phyloP scores from a whole-genome alignment of 2,797 vertebrate species.

The Etheostoma nigrum region DNA sequence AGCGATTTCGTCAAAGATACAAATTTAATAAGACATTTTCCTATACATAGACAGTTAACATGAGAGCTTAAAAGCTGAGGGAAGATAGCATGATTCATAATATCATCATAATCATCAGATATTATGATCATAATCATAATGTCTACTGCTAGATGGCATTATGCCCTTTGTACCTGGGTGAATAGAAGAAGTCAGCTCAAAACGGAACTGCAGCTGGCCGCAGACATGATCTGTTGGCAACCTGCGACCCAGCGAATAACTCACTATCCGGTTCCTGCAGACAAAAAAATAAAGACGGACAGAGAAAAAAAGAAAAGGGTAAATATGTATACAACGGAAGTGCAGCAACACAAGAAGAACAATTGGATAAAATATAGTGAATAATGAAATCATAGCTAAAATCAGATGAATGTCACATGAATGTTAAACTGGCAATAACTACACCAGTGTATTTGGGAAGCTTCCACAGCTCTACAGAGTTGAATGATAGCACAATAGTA shows the following conservation, averaged over 20 bases:
- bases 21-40: not conserved
- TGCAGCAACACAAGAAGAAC: not conserved
- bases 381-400: not conserved
- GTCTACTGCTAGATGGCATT: not conserved
- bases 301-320: not conserved
- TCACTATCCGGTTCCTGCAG: slow-evolving; percentile 93
- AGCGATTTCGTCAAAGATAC: not conserved
- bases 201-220: slow-evolving; percentile 96
- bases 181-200: slow-evolving; percentile 95
- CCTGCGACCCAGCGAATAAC: slow-evolving; percentile 93
- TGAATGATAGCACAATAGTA: not conserved
- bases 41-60: not conserved
- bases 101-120: too few species aligned
- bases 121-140: not conserved
- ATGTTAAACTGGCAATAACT: slow-evolving; percentile 7
- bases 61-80: not conserved
- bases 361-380: not conserved
- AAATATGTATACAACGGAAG: not conserved
- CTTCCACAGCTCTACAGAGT: not conserved
- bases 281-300: slow-evolving; percentile 11
- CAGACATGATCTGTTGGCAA: slow-evolving; percentile 97
- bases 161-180: slow-evolving; percentile 87
- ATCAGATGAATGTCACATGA: not conserved
- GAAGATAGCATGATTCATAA: not conserved
- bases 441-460: not conserved